Base-by-base conservation (phyloP, 2,797 vertebrate genomes). In the Fistularia commersonii region DNA sequence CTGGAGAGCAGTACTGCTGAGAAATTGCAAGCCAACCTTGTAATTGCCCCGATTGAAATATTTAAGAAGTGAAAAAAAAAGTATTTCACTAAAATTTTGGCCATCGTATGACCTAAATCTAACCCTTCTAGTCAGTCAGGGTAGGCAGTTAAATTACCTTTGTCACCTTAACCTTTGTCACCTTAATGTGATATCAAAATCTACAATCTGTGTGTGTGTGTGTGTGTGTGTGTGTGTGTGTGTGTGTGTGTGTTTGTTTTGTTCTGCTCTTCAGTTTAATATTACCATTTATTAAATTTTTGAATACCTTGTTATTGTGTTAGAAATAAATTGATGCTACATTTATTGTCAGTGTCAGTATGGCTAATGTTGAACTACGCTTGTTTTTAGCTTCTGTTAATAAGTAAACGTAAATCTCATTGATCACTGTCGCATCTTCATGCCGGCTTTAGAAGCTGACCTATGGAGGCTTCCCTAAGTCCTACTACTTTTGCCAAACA, bases 341-440 rank as follows among this genome's bases (percentile, higher is more conserved):
- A 23, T 4, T 23, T 23, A 4, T 4, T 2, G 41, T 12, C 42
- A 23, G 56, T 53, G 53, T 62, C 45, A 43, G 8, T 41, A 8
- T 55, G 34, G 72, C 61, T 80, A 85, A 82, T 75, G n/a, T 70
- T 13, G 74, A 76, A 82, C 74, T 53, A 33, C 1, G 10, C 40
- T 39, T 47, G 51, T 55, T 34, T 69, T 66, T 46, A 37, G 31
- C 54, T 48, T 13, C 55, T 64, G 72, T 74, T 80, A 74, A 83
- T 76, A 59, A 69, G 56, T 84, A 79, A 79, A 45, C 61, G 48
- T 9, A 31, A 57, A 47, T 51, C 52, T 37, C 53, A 12, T 70
- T 72, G 32, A 61, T 75, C 65, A 64, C 5, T 50, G 66, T 74
- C 65, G 51, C 45, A 69, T 61, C 41, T 52, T 35, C 31, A 35